These are phyloP conservation scores for Araneus ventricosus DNA, from an alignment of 1,140 invertebrate genomes.

Conservation along the genomic window DNA sequence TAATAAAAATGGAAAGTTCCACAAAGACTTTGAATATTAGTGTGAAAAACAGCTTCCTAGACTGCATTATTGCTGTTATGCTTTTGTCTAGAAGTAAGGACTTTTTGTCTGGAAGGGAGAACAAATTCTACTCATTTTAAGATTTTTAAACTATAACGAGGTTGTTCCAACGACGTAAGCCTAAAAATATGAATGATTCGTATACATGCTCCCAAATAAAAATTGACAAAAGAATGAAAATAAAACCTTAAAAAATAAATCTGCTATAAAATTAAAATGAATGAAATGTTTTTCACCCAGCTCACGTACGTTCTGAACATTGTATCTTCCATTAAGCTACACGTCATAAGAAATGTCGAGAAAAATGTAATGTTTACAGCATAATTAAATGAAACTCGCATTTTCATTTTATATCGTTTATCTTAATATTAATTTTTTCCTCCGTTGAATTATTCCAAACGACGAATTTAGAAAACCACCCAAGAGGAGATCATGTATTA, in stretches of 20 bases:
- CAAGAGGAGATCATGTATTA: conserved; percentile 11
- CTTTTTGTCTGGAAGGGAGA: not conserved
- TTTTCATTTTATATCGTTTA: conserved; percentile 38
- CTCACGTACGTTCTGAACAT: not conserved
- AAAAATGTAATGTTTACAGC: conserved; percentile 4
- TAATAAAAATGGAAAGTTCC: not conserved
- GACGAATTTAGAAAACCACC: conserved; percentile 31
- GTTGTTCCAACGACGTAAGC: not conserved
- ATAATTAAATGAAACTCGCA: conserved; percentile 24
- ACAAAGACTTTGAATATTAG: not conserved
- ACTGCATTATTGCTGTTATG: not conserved
- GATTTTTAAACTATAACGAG: not conserved
- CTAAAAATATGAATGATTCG: not conserved
- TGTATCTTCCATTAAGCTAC: not conserved
- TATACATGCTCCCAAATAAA: not conserved
- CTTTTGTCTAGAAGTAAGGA: not conserved
- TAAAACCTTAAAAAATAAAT: not conserved
- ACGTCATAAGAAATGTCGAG: not conserved
- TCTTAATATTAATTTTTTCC: conserved; percentile 41
- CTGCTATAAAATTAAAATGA: not conserved
- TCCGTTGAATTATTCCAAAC: not conserved
- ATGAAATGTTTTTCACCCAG: not conserved
- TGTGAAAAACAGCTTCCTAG: not conserved
- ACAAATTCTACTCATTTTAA: not conserved
- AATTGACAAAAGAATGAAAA: not conserved